Evolutionary conservation across 2,113 vertebrate genomes (phyloP), one percentile per base, ranked within the genome.

Genomic region (Crocuta crocuta): DNA sequence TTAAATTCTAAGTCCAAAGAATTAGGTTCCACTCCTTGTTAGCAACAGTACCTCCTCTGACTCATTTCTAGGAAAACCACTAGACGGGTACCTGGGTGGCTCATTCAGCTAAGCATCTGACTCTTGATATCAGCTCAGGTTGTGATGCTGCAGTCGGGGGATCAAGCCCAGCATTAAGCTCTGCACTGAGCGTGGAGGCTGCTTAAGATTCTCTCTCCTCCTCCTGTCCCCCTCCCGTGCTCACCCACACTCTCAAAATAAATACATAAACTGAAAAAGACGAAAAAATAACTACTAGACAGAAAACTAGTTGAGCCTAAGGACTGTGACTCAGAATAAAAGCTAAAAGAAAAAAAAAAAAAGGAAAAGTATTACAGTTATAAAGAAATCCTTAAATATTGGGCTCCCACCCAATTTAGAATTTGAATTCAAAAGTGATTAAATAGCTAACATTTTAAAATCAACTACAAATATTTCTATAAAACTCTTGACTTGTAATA

Each of bases 341-440:
- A 83, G 65, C 50, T 79, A 78, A 91, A 58, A 86, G 2, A 58
- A 43, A 48, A 17, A 53, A 61, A 4, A 53, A 13, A 17, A 4
- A 61, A 16, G 26, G 16, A 16, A 55, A 10, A 81, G 61, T 50
- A 81, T 31, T 35, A 81, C 19, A 45, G 10, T 76, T 86, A 50
- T 76, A 86, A 87, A 28, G 10, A 89, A 80, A 82, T 12, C 35
- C 55, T 85, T 71, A 68, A 7, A 39, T 55, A n/a, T 3, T 71
- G 71, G 71, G 48, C 73, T 93, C 39, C 39, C 50, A 50, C 3
- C 55, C 33, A 89, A 39, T 61, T 89, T n/a, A 89, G 84, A 92
- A 86, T 92, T 31, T 85, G n/a, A 89, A 92, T 96, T 90, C 84
- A 94, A 58, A 66, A 81, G 16, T 84, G 63, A 89, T 80, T 91